Base-by-base conservation (phyloP, 2,888 invertebrate genomes). In the Hoplodrina ambigua region DNA sequence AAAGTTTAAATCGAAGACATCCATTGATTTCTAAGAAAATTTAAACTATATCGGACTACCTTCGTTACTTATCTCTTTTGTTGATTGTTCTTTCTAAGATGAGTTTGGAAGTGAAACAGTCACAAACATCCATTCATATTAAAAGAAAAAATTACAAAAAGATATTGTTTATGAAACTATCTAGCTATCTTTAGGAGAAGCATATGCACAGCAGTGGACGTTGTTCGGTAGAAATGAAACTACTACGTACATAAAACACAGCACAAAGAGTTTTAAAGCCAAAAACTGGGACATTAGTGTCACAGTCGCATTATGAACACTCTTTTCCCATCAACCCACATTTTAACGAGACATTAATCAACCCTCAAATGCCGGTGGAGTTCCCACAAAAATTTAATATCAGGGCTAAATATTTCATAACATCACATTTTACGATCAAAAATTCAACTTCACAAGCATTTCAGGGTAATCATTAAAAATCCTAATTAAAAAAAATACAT, bases 401-500 rank as follows among this genome's bases (percentile, higher is more conserved):
- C 67, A 63, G 41, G 69, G 58, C 52, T 53, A 70, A 78, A 44
- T 71, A 82, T 84, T 79, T 73, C 82, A 84, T 82, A 84, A 78
- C 70, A 64, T 55, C 25, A 57, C 66, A 57, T 78, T 78, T 81
- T 72, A 83, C 71, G 66, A 78, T 72, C 63, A 66, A 75, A 82
- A 78, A 75, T 78, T 81, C 69, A 50, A 71, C 70, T 81, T 73
- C 59, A 69, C 73, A 72, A 68, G 70, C 81, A 72, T 72, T 75
- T 74, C 61, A 61, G n/a, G 10, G 67, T 57, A 63, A 75, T 80
- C 73, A 82, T 80, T 82, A 82, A 84, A 84, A 84, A 70, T 65
- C 71, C 74, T 79, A 81, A 79, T 84, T 81, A 80, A 80, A 83
- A 79, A 83, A 74, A 75, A 10, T 55, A 63, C 62, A 63, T 75